Evolutionary conservation across 2,797 vertebrate species (phyloP).

Genomic region (Rhyacichthys aspro): DNA sequence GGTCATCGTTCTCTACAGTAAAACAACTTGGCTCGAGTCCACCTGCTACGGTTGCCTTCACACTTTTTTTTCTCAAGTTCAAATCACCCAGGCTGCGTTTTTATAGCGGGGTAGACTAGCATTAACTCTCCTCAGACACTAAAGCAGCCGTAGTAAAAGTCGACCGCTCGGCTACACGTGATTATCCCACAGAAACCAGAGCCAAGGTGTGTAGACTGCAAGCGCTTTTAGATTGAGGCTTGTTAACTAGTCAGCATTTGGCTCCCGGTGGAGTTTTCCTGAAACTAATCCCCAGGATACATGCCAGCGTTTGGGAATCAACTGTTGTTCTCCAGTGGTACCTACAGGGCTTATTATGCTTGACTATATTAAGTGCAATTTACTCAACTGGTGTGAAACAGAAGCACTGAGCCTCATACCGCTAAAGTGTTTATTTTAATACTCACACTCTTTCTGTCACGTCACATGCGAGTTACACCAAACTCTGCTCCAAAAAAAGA

Average conservation of each 20-base stretch:
- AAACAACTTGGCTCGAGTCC: neutral
- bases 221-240: constrained; percentile 23
- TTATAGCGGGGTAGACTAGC: neutral
- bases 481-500: neutral
- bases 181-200: constrained; percentile 27
- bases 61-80: neutral
- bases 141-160: constrained; percentile 26
- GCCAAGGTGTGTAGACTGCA: constrained; percentile 40
- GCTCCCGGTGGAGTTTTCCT: constrained; percentile 41
- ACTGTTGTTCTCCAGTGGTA: neutral
- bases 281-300: constrained; percentile 37
- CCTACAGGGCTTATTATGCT: neutral
- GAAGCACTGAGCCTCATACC: neutral
- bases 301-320: constrained; percentile 2
- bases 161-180: constrained; percentile 19
- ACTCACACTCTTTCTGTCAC: no score
- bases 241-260: constrained; percentile 55
- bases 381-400: neutral
- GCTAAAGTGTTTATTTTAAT: no score
- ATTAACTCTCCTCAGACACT: constrained; percentile 2
- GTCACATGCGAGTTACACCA: neutral
- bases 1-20: constrained; percentile 8
- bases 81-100: neutral
- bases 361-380: neutral
- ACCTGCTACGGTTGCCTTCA: neutral